These are phyloP conservation scores for Spilogale gracilis DNA, from an alignment of 2,113 vertebrate species.

Conservation along the genomic window DNA sequence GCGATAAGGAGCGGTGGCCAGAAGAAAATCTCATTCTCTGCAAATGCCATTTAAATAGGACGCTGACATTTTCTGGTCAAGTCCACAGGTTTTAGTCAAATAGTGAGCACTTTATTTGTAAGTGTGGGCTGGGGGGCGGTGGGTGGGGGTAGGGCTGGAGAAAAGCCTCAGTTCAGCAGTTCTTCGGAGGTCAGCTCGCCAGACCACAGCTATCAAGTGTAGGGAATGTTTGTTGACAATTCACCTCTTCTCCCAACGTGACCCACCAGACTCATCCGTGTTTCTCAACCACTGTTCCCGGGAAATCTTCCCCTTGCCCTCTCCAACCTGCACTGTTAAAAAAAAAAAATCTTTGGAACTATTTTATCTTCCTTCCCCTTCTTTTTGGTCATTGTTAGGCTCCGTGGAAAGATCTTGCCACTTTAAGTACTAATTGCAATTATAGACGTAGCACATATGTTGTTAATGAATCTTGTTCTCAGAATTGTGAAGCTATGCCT, in stretches of 20 bases:
- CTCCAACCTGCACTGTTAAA: background rate
- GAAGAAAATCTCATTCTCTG: constrained; percentile 90
- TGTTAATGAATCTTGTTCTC: constrained; percentile 1
- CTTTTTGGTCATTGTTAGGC: background rate
- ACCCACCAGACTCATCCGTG: constrained; percentile 37
- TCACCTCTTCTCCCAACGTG: constrained; percentile 80
- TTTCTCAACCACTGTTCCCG: constrained; percentile 36
- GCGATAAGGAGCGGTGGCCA: constrained; percentile 87
- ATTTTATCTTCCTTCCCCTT: background rate
- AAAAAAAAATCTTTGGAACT: background rate
- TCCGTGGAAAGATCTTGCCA: background rate
- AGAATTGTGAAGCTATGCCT: background rate
- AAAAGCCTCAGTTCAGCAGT: constrained; percentile 88
- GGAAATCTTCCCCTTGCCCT: background rate
- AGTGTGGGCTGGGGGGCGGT: constrained; percentile 69
- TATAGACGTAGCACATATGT: background rate
- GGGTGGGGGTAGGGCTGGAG: constrained; percentile 69
- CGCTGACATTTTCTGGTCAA: constrained; percentile 88
- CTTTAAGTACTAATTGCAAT: constrained; percentile 50
- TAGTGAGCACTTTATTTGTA: constrained; percentile 89
- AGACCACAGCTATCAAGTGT: constrained; percentile 84
- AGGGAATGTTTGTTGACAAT: constrained; percentile 87
- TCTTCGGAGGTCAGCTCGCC: constrained; percentile 87
- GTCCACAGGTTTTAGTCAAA: constrained; percentile 89
- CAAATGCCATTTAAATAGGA: constrained; percentile 90